Conservation (phyloP, 1,140 invertebrate genomes). For the Neodiprion lecontei region DNA sequence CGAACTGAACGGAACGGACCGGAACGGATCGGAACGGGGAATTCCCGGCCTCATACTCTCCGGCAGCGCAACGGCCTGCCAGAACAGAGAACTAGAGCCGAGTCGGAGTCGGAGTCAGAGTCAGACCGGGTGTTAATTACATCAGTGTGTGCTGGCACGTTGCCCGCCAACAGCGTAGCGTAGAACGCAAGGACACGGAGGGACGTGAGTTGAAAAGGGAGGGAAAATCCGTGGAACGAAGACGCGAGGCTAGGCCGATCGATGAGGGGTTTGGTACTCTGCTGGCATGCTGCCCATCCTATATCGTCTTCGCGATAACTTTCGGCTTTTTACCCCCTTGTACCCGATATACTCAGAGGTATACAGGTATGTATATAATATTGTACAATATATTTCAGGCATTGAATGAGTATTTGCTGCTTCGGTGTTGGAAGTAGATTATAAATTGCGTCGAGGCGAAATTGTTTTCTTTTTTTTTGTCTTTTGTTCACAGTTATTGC, state of each 20-base stretch:
- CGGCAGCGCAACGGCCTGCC: neutral
- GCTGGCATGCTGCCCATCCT: constrained; percentile 36
- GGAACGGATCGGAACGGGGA: too few species aligned
- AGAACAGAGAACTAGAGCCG: neutral
- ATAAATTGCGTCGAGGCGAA: too few species aligned
- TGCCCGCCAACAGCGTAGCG: constrained; percentile 30
- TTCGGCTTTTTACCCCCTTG: neutral
- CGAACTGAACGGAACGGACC: too few species aligned
- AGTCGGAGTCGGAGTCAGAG: constrained; percentile 23
- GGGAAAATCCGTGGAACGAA: constrained; percentile 12
- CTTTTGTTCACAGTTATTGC: too few species aligned
- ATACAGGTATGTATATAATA: too few species aligned
- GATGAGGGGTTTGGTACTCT: constrained; percentile 29
- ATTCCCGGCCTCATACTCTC: too few species aligned
- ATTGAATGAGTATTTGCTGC: too few species aligned
- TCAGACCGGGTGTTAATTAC: constrained; percentile 47
- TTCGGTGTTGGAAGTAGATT: too few species aligned
- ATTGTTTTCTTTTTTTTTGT: too few species aligned
- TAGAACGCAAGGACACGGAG: constrained; percentile 11
- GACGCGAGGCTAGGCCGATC: constrained; percentile 24
- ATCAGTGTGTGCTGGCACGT: constrained; percentile 45
- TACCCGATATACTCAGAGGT: too few species aligned
- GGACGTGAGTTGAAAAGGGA: constrained; percentile 9
- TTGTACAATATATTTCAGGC: too few species aligned
- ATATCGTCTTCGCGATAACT: constrained; percentile 20